A percentile compares a stretch with the other conserved stretches of the same genome.
Conservation (phyloP, 2,888 invertebrate genomes). For the Epistrophe eligans region DNA sequence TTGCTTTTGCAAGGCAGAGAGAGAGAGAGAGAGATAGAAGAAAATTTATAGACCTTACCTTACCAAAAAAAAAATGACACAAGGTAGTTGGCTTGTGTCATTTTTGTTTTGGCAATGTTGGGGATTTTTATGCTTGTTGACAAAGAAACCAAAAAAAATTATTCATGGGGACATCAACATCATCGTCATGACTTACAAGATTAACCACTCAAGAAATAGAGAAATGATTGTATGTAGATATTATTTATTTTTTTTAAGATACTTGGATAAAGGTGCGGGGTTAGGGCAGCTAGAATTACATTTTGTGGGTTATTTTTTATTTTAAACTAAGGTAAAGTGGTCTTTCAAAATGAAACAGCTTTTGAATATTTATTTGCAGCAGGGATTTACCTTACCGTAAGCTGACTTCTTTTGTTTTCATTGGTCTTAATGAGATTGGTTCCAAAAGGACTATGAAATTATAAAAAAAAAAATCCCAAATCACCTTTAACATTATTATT, state of each 20-base stretch:
- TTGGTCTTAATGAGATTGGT: not conserved
- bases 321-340: not conserved
- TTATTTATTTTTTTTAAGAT: not conserved
- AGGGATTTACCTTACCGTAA: not conserved
- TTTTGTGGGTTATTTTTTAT: not conserved
- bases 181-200: constrained; percentile 5
- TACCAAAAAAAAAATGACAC: too few relatives aligned
- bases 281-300: not conserved
- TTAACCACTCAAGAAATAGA: constrained; percentile 11
- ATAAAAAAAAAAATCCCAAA: not conserved
- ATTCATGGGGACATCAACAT: constrained; percentile 6
- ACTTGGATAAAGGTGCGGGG: not conserved
- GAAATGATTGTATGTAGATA: constrained; percentile 2
- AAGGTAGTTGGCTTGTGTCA: not conserved
- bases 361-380: constrained; percentile 4
- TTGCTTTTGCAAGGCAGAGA: not conserved
- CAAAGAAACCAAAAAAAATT: not conserved
- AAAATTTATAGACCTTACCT: not conserved
- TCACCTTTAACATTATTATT: too few relatives aligned
- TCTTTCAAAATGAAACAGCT: not conserved
- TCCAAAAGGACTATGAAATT: not conserved
- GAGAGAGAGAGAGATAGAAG: not conserved
- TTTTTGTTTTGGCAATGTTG: not conserved
- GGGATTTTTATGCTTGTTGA: constrained; percentile 3
- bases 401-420: not conserved